Conservation (phyloP, 2,113 vertebrate species). For the Regulus satrapa region DNA sequence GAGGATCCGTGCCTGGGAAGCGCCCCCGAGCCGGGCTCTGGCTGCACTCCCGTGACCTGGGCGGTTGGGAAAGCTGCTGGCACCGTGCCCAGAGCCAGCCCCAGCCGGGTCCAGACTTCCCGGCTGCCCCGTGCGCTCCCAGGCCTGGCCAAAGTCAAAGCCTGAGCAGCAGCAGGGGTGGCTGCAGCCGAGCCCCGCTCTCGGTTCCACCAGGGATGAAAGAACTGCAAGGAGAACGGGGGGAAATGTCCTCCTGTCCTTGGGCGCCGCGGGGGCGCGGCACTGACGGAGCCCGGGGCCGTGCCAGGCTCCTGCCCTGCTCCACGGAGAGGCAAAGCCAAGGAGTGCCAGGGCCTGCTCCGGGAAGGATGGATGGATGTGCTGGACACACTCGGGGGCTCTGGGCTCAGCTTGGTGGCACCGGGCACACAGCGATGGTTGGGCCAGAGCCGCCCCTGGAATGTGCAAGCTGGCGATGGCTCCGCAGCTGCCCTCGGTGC, state of each 20-base stretch:
- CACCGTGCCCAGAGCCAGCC: constrained; percentile 42
- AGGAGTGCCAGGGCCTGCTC: accelerated
- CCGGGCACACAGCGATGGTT: no score
- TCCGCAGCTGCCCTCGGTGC: neutral
- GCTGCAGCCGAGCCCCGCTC: neutral
- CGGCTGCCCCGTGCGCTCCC: neutral
- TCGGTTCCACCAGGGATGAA: neutral
- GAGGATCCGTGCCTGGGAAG: neutral
- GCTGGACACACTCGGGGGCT: no score
- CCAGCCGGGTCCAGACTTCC: neutral
- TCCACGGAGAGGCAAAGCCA: neutral
- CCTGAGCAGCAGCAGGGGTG: neutral
- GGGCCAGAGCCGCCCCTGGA: neutral
- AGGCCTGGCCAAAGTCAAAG: neutral
- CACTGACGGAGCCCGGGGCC: accelerated
- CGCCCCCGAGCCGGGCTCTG: accelerated
- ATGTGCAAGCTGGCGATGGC: constrained; percentile 9
- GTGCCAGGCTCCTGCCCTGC: neutral
- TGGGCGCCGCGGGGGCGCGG: accelerated
- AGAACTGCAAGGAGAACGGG: neutral
- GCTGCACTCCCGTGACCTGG: constrained; percentile 22
- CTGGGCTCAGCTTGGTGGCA: no score
- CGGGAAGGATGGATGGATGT: accelerated
- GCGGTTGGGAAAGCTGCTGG: constrained; percentile 53
- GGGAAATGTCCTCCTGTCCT: accelerated